Evolutionary conservation across 2,797 vertebrate species (phyloP).

Genomic region (Diceros bicornis): DNA sequence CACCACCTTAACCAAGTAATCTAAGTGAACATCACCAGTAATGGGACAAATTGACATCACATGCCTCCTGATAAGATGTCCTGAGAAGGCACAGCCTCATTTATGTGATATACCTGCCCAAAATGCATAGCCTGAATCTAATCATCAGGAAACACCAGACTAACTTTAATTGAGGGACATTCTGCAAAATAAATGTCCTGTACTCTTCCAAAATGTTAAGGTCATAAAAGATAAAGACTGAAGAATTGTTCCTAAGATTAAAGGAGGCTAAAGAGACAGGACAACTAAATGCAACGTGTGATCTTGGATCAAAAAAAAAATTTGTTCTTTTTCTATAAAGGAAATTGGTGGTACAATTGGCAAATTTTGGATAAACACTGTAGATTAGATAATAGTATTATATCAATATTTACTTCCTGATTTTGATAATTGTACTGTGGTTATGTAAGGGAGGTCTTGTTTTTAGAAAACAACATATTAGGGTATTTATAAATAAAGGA

Average conservation of each 20-base stretch:
- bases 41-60: conserved; percentile 23
- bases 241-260: not conserved
- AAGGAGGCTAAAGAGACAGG: not conserved
- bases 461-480: conserved; percentile 51
- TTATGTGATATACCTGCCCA: conserved; percentile 10
- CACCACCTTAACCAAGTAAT: conserved; percentile 48
- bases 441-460: conserved; percentile 5
- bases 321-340: conserved; percentile 12
- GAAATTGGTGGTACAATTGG: conserved; percentile 7
- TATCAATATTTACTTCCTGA: not conserved
- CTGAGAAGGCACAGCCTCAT: conserved; percentile 20
- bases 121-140: conserved; percentile 34
- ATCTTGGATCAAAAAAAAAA: not conserved
- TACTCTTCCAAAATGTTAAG: conserved; percentile 39
- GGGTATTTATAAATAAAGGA: conserved; percentile 47
- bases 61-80: conserved; percentile 26
- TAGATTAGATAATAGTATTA: not conserved
- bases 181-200: conserved; percentile 17
- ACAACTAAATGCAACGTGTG: not conserved
- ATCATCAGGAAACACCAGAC: conserved; percentile 59
- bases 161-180: not conserved
- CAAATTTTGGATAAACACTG: conserved; percentile 43
- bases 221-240: not conserved
- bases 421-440: not conserved
- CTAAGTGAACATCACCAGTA: conserved; percentile 25